Evolutionary conservation across 1,140 invertebrate species (phyloP), one percentile per base, ranked within the genome.

Genomic region (Anthonomus grandis): DNA sequence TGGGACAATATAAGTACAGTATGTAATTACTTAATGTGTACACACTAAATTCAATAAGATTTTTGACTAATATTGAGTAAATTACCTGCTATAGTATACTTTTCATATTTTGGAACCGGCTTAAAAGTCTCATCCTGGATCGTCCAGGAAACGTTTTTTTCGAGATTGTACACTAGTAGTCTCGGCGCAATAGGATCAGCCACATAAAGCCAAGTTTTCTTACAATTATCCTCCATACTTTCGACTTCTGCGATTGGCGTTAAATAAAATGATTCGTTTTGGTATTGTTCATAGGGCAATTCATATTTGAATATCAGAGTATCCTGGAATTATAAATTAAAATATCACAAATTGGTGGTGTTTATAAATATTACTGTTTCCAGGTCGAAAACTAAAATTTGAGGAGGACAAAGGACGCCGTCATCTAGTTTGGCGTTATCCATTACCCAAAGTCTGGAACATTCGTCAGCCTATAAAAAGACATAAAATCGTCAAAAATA

Each of bases 111-210:
- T 0, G 87, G 87, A 71, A 82, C 84, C 0, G 87, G 86, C 64
- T 82, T 87, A 67, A 88, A 83, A 2, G 80, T 76, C 12, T 84
- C 82, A 64, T 86, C 84, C 0, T 72, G 75, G 12, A 83, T 78
- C 38, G 78, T 79, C 87, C 87, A 90, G 0, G 85, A 83, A 5
- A 64, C 73, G 23, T 78, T 65, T 1, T 72, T 69, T 0, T 63
- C 64, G 2, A 81, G 76, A 66, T 89, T 85, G 53, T 86, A 86
- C 4, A 90, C 85, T 1, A 89, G 66, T 1, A 91, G 48, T 0
- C 76, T 79, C 60, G 79, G 87, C 3, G 77, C 79, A 1, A 78
- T 78, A 0, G 89, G 85, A 59, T 91, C 88, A 1, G 87, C 84
- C 2, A 89, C 78, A 61, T 90, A 91, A 15, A 88, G 83, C 55